Evolutionary conservation across 2,113 vertebrate species (phyloP), one percentile per base, ranked within the genome.

Genomic region (Anhinga rufa): DNA sequence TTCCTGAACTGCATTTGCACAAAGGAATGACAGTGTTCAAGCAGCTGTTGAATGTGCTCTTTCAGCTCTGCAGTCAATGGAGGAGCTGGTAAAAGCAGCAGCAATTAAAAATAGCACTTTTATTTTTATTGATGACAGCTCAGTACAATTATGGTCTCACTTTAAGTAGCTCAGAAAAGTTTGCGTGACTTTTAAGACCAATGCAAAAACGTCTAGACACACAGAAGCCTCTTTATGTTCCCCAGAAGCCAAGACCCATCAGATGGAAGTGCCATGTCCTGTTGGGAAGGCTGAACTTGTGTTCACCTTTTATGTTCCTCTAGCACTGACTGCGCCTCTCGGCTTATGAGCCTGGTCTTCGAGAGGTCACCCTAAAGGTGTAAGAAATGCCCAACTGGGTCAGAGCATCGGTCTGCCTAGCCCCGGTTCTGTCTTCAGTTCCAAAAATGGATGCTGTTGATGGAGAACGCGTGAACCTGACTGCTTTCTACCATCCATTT

Each of bases 101-200:
- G 86, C 86, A 86, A 83, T 93, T 95, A 79, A 82, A 93, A 92
- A 91, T 38, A 64, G 14, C 42, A 8, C 66, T 80, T 87, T 80
- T 82, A 21, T 76, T 88, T 90, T 75, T 78, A 40, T 83, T 92
- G 93, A 31, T 76, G 80, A 65, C 1, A 1, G 66, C 48, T 72
- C 66, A n/a, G 48, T 29, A 38, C 75, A 42, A 4, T 69, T 51
- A 48, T 58, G 60, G n/a, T 25, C 48, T 79, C 38, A 6, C 14
- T 55, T 86, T n/a, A 64, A 68, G 58, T 12, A 49, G 65, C 51
- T 76, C 80, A 36, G 62, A 51, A n/a, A 60, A 86, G 76, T 74
- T 61, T 48, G 18, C 72, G 5, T 72, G 76, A 42, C 52, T 54
- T 79, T 20, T 0, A 86, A 82, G 54, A 60, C 57, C 76, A 42